phyloP scores from a whole-genome alignment of 2,113 vertebrate species.

The Promerops cafer region DNA sequence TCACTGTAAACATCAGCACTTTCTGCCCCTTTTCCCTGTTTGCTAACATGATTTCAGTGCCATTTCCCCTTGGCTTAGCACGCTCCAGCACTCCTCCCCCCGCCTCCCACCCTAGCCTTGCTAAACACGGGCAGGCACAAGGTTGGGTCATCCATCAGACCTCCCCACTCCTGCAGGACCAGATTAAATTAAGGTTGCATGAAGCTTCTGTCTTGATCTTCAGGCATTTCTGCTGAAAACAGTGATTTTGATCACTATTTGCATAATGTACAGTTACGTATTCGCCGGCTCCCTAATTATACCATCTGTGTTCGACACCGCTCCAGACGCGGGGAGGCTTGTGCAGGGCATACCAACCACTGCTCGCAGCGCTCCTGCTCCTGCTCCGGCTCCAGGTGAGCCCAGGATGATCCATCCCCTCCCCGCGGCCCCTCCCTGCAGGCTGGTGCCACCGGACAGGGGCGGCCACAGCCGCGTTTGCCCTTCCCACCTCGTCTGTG shows the following conservation, averaged over 20 bases:
- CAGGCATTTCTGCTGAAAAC: constrained; percentile 54
- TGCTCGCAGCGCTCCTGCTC: not conserved
- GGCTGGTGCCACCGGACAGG: fast-evolving
- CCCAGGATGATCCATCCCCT: not conserved
- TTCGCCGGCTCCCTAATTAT: not conserved
- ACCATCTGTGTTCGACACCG: not conserved
- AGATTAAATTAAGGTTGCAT: constrained; percentile 31
- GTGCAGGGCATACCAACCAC: not conserved
- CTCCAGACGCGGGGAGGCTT: not conserved
- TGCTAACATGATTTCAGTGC: not conserved
- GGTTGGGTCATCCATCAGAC: constrained; percentile 20
- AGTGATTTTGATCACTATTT: constrained; percentile 40
- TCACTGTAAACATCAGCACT: not conserved
- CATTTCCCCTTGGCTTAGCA: not conserved
- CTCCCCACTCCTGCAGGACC: constrained; percentile 42
- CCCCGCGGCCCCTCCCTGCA: not conserved
- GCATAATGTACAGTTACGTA: constrained; percentile 30
- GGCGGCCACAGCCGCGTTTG: fast-evolving
- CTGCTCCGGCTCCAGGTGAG: not conserved
- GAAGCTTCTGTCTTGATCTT: constrained; percentile 33
- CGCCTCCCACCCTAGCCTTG: not conserved
- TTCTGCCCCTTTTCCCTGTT: not conserved
- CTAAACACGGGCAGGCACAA: not conserved
- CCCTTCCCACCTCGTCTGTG: not conserved
- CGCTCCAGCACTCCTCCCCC: not conserved